Evolutionary conservation across 2,888 invertebrate species (phyloP), one percentile per base, ranked within the genome.

Genomic region (Deilephila porcellus): DNA sequence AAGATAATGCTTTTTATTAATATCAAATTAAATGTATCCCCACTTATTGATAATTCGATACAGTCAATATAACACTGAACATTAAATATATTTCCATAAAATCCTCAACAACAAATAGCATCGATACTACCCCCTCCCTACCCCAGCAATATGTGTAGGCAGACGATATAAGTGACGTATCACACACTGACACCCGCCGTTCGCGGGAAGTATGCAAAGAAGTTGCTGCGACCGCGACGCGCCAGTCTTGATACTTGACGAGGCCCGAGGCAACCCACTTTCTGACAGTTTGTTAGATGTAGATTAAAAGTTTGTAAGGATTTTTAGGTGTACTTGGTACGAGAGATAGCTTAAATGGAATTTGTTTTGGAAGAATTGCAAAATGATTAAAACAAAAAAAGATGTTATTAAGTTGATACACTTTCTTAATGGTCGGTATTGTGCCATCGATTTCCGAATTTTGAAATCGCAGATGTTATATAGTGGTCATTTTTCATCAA

Each of bases 181-280:
- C 94, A 90, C 90, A 87, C 91, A 91, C 94, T 91, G 91, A 93
- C 94, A 93, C 93, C 91, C 91, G 85, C 84, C 88, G 82, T 86
- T 89, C 90, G 86, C 87, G 91, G 91, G 93, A 94, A 94, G 93
- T 94, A 94, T 93, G 94, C 93, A 94, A 94, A 94, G 94, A 94
- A 94, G 92, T 93, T 92, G 88, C 85, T 79, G 85, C 81, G 86
- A 89, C 85, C 72, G 73, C 85, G 84, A 82, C 86, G 83, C 81
- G 85, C 81, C 80, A 79, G 82, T 89, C 90, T 93, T 94, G 93
- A 89, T 90, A 89, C 90, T 91, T 88, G 86, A 78, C 75, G 75
- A 75, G 67, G 81, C 84, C 84, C 79, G 82, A 80, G 89, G 87
- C 85, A 76, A 75, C 76, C 74, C 76, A 81, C 81, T 86, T 86